Evolutionary conservation across 2,113 vertebrate species (phyloP), one percentile per base, ranked within the genome.

Genomic region (Pionites leucogaster): DNA sequence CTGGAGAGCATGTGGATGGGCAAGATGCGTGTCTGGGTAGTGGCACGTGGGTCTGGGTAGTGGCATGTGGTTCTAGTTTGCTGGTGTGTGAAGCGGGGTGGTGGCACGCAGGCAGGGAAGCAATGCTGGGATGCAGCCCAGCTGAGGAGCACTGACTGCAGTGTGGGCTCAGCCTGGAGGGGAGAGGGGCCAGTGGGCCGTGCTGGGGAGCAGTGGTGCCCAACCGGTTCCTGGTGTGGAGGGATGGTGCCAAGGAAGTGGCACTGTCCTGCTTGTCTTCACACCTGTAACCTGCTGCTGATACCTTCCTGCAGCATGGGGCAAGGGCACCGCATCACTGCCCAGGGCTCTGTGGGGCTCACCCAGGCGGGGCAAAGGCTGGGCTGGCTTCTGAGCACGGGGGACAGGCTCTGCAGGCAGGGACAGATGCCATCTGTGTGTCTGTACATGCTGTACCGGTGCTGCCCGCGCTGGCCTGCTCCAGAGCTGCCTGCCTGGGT

Each of bases 241-340:
- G 35, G 47, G 41, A 28, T 11, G 1, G 37, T 81, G 42, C 63
- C 55, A 25, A n/a, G 50, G 37, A 65, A 42, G 27, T 8, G 27
- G 29, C 33, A 22, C 47, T 60, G 35, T 31, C 44, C 86, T 63
- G 47, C 52, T 64, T 39, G 2, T 44, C 64, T 81, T 69, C 63
- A 46, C 37, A 53, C 17, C 19, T 3, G 0, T 10, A 13, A 42
- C 37, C 41, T 47, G 42, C 60, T 23, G 41, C 59, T 49, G 8
- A 16, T n/a, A 14, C 18, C 17, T 14, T 44, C 11, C 47, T 33
- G 77, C 41, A 44, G 67, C 67, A 15, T 5, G 19, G 7, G 25
- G 25, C 29, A 33, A 62, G 47, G 33, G 18, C 20, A 13, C 33
- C 0, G 0, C 39, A 6, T 16, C 35, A 18, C 65, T 8, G 8